These are phyloP conservation scores for Syrmaticus mikado DNA, from an alignment of 2,113 vertebrate genomes.

Conservation along the genomic window DNA sequence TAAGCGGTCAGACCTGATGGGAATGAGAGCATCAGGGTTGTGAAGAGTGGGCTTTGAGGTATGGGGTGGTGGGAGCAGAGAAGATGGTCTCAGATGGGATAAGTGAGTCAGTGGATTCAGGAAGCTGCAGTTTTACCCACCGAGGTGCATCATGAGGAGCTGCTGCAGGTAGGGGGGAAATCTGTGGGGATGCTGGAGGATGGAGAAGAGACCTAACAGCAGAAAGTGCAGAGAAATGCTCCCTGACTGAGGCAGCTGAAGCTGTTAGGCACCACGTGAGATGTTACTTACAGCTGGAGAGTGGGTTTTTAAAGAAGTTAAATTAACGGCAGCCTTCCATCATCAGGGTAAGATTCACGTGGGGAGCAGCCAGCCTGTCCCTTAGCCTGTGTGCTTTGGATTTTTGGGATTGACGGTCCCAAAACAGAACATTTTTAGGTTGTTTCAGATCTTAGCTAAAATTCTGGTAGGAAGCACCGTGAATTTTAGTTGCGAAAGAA, in stretches of 20 bases:
- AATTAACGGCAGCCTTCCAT: not conserved
- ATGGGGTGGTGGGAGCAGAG: not conserved
- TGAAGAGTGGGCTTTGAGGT: not conserved
- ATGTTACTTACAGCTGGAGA: not conserved
- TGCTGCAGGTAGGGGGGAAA: not conserved
- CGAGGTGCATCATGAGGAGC: not conserved
- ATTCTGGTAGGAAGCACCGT: not conserved
- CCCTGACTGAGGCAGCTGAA: rapidly evolving
- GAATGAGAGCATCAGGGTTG: not conserved
- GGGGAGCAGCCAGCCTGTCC: not conserved
- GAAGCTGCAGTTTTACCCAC: not conserved
- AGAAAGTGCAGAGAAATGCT: not conserved
- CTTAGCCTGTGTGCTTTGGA: rapidly evolving
- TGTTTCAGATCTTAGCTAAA: not conserved
- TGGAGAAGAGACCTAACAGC: not conserved
- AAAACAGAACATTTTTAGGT: not conserved
- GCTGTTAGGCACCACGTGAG: not conserved
- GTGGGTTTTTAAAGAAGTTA: not conserved
- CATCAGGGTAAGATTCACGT: rapidly evolving
- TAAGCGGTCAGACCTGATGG: not conserved
- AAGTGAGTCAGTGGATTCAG: not conserved
- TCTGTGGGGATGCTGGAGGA: not conserved
- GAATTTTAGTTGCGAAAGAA: not conserved
- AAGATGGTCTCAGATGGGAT: not conserved
- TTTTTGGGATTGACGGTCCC: not conserved